These are phyloP conservation scores for Carollia perspicillata DNA, from an alignment of 2,113 vertebrate genomes.

Conservation along the genomic window DNA sequence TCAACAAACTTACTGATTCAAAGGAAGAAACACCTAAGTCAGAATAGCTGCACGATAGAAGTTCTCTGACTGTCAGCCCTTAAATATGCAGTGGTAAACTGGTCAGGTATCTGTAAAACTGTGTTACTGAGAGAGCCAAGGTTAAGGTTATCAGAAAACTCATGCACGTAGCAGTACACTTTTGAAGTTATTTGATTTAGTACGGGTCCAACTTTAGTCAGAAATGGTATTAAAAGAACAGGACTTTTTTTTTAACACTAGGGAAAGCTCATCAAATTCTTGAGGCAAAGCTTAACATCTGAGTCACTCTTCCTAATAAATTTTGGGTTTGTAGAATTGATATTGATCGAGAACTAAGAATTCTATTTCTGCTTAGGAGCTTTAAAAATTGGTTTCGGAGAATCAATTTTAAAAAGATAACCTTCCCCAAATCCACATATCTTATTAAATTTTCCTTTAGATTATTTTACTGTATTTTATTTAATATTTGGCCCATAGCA, in stretches of 20 bases:
- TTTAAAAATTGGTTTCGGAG: slow-evolving; percentile 61
- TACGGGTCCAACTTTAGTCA: slow-evolving; percentile 39
- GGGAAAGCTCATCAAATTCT: slow-evolving; percentile 57
- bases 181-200: slow-evolving; percentile 51
- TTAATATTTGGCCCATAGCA: slow-evolving; percentile 13
- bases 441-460: slow-evolving; percentile 39
- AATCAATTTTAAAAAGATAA: slow-evolving; percentile 58
- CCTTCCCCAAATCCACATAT: slow-evolving; percentile 42
- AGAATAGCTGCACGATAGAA: neutral
- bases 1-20: slow-evolving; percentile 38
- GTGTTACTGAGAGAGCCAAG: neutral
- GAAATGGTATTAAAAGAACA: slow-evolving; percentile 54
- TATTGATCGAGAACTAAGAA: slow-evolving; percentile 43
- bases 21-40: slow-evolving; percentile 14
- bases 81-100: neutral
- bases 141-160: slow-evolving; percentile 34
- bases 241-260: slow-evolving; percentile 26
- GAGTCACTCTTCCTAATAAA: slow-evolving; percentile 56
- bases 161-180: neutral
- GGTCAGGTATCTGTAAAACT: slow-evolving; percentile 32
- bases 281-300: slow-evolving; percentile 61
- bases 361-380: slow-evolving; percentile 48
- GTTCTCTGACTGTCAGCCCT: neutral
- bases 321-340: slow-evolving; percentile 51
- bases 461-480: slow-evolving; percentile 29